Percentiles rank a stretch among this genome's conserved stretches.
phyloP scores from a whole-genome alignment of 2,797 vertebrate species.

The Prunella strophiata region DNA sequence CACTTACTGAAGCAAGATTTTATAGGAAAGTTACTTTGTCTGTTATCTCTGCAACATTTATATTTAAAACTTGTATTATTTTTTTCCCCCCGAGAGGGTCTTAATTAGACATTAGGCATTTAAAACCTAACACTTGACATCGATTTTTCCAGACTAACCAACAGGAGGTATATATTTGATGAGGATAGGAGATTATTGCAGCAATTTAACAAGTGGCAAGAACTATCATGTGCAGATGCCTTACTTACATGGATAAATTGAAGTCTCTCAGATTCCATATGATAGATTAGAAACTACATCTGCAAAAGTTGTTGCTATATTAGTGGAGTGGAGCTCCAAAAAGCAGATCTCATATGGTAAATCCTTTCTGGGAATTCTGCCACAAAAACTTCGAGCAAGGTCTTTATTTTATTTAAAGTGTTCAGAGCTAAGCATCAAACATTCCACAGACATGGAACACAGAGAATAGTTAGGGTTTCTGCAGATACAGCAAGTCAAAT shows the following conservation, averaged over 20 bases:
- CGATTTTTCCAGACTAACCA: not conserved
- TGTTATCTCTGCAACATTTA: not conserved
- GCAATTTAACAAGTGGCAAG: not conserved
- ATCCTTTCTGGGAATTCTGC: slow-evolving; percentile 4
- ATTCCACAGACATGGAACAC: not conserved
- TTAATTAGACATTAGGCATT: not conserved
- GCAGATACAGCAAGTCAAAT: not conserved
- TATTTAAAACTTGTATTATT: not conserved
- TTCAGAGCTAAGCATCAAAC: not conserved
- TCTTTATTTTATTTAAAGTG: not conserved
- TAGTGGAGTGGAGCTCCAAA: not conserved
- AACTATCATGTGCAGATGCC: not conserved
- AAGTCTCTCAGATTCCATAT: not conserved
- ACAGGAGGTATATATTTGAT: not conserved
- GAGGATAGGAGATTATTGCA: not conserved
- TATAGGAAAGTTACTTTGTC: not conserved
- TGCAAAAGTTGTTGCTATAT: not conserved
- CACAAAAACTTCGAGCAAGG: not conserved
- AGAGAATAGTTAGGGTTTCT: not conserved
- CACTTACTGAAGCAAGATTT: not conserved
- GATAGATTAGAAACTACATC: not conserved
- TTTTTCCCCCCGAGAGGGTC: not conserved
- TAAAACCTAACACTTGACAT: not conserved
- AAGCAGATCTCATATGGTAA: not conserved
- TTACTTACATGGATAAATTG: not conserved